Base-by-base conservation (phyloP, 2,797 vertebrate genomes). In the Phaenicophaeus curvirostris region DNA sequence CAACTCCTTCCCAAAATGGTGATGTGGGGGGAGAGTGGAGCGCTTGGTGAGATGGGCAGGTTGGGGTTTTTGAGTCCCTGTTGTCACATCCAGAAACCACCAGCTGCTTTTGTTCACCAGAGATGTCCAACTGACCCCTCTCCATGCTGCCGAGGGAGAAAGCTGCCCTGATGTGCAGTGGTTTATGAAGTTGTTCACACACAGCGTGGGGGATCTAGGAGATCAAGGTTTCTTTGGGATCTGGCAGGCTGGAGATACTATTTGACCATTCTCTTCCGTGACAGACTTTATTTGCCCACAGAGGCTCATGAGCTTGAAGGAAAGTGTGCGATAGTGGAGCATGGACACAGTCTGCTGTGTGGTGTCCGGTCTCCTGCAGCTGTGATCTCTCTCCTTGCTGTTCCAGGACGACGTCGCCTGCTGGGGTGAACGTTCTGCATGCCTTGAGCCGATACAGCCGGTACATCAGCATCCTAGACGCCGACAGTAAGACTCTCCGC, bases 371-470 rank as follows among this genome's bases (percentile, higher is more conserved):
- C 23, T 41, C 39, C 89, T 79, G 3, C 79, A 61, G 68, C 33
- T 1, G 0, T 77, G 25, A 91, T 46, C 48, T 54, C 9, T 95
- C 67, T 75, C 13, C 51, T 96, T 54, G 89, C 79, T 76, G 42
- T 97, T 97, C 42, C 97, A 99, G 99, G 96, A 96, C 97, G 23
- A 98, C 96, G 15, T 99, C 99, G 10, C 99, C 99, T 0, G 97
- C 97, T 0, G 98, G 98, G 33, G 98, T 98, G 81, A 98, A 98
- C 66, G 96, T 98, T 80, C 97, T 99, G 25, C 98, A 98, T 30
- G 97, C 99, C 25, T 97, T 99, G 96, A 98, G 98, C 94, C 99
- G 99, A 13, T 99, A 99, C 95, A 99, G 99, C 81, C 99, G 99
- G 65, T 99, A 99, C 93, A 97, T 99, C 42, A 98, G 99, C 96